Conservation (phyloP, 1,140 invertebrate species). For the Aphis gossypii region DNA sequence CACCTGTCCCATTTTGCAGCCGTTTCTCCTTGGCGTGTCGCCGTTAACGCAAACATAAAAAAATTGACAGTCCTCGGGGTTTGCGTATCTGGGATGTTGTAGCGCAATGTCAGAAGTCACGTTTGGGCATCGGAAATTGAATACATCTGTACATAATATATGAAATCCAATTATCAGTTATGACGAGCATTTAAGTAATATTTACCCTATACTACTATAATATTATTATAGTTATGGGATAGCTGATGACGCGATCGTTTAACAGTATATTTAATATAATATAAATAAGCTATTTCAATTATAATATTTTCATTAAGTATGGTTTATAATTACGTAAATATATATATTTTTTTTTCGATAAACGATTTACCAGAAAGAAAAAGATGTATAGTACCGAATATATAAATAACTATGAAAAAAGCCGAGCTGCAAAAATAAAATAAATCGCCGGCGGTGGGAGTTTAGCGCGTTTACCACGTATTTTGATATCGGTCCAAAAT, state of each 20-base stretch:
- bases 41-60: conserved; percentile 93
- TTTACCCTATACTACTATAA: neutral
- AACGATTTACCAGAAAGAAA: conserved; percentile 25
- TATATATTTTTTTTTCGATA: neutral
- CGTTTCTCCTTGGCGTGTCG: conserved; percentile 79
- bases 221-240: neutral
- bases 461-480: neutral
- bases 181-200: neutral
- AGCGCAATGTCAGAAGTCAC: conserved; percentile 75
- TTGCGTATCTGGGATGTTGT: conserved; percentile 84
- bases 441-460: conserved; percentile 22
- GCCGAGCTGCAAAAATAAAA: conserved; percentile 46
- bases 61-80: conserved; percentile 89
- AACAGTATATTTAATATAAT: neutral
- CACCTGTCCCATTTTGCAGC: conserved; percentile 88
- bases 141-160: conserved; percentile 71
- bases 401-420: conserved; percentile 51
- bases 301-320: neutral
- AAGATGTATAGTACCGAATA: neutral
- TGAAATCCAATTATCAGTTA: neutral
- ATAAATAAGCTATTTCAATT: neutral
- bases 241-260: neutral
- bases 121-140: conserved; percentile 84
- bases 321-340: neutral
- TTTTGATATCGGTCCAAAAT: conserved; percentile 50